Conservation (phyloP, 2,888 invertebrate species). For the Leuctra nigra region DNA sequence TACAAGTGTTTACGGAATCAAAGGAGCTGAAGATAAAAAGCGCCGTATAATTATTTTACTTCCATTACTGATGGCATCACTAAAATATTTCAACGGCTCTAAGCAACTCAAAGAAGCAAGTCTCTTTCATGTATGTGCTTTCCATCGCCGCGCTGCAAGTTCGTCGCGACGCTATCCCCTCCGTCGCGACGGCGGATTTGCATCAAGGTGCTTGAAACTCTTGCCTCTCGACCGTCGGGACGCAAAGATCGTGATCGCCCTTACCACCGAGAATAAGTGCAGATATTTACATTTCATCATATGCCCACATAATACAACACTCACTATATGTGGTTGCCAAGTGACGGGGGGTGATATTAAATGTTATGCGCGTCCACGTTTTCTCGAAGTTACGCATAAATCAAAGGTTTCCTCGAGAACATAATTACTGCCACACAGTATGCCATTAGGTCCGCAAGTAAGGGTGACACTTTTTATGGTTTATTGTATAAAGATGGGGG, state of each 20-base stretch:
- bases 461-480: slow-evolving; percentile 8
- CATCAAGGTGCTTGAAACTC: slow-evolving; percentile 13
- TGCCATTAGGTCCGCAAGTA: not conserved
- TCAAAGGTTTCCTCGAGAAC: not conserved
- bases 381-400: not conserved
- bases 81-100: no score
- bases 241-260: not conserved
- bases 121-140: no score
- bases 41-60: no score
- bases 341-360: not conserved
- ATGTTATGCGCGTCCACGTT: not conserved
- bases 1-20: no score
- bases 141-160: no score
- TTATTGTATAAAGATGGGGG: not conserved
- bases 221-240: not conserved
- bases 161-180: no score
- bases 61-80: no score
- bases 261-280: not conserved
- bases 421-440: slow-evolving; percentile 6
- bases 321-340: not conserved
- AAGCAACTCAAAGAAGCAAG: no score
- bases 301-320: not conserved
- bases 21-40: no score
- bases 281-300: slow-evolving; percentile 3
- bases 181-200: no score